Base-by-base conservation (phyloP, 1,140 invertebrate genomes). In the Drosophila melanica region DNA sequence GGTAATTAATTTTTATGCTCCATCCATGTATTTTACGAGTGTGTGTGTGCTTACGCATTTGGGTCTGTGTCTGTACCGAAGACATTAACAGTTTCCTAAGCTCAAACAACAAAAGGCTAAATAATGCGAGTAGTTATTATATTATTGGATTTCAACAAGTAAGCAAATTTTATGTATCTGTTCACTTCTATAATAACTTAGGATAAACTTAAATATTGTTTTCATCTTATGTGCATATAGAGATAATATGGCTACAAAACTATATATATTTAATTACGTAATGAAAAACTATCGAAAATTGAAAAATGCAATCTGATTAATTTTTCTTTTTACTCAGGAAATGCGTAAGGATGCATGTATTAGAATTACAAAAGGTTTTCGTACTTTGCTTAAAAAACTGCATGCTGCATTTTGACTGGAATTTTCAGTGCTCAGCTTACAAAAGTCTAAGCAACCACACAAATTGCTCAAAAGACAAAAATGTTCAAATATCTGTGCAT, bases 1-100 rank as follows among this genome's bases (percentile, higher is more conserved):
- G 78, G 75, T 78, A 85, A 85, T 85, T 85, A 85, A 81, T 78
- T 85, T 67, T 65, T 70, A 71, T 80, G 65, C 33, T 80, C 4
- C 53, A 27, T 54, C 55, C 54, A 41, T 68, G 48, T 51, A 47
- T 67, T 67, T 35, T 35, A n/a, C n/a, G 14, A 16, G 14, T 9
- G 8, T 10, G 2, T 23, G 5, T 30, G n/a, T 50, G 47, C 16
- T 16, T 59, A 16, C 27, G 27, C 30, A 8, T 33, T 27, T 14
- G 18, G 23, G 14, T 47, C 3, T 35, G 12, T 9, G 2, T n/a
- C 11, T 35, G 2, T 47, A n/a, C 16, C 11, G 37, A 7, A 8
- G 20, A 1, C 59, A 62, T 27, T 39, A 62, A 62, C 63, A 73
- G 63, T 59, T 72, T 30, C 33, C 8, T n/a, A 23, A 71, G 23